phyloP scores from a whole-genome alignment of 2,797 vertebrate genomes.

The Microchirus variegatus region DNA sequence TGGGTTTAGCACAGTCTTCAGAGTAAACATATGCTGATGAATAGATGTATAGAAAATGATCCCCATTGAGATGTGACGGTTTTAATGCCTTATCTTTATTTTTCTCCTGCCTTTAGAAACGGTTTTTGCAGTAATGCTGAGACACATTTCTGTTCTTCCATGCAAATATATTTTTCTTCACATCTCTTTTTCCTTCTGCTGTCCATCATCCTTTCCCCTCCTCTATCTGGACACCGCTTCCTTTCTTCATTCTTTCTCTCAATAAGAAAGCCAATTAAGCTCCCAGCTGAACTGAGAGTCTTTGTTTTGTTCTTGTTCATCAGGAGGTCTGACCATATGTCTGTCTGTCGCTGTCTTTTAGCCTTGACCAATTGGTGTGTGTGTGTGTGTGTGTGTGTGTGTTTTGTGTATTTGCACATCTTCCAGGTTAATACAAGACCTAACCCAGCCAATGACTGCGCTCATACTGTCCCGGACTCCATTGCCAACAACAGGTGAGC shows the following conservation, averaged over 20 bases:
- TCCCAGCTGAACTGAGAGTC: constrained; percentile 79
- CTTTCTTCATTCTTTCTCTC: constrained; percentile 43
- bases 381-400: background rate
- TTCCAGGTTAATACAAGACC: constrained; percentile 94
- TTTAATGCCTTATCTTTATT: constrained; percentile 5
- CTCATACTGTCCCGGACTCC: constrained; percentile 82
- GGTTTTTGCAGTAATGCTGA: background rate
- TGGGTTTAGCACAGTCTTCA: constrained; percentile 49
- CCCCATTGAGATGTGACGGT: background rate
- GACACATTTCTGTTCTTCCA: background rate
- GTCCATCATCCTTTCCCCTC: constrained; percentile 12
- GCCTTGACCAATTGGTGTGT: constrained; percentile 46
- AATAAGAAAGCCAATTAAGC: constrained; percentile 86
- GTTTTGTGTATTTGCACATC: constrained; percentile 9
- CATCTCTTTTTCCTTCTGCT: no score
- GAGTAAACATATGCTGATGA: constrained; percentile 57
- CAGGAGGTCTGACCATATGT: constrained; percentile 67
- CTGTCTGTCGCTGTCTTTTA: constrained; percentile 56
- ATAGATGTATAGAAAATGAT: constrained; percentile 33
- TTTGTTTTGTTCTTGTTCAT: constrained; percentile 81
- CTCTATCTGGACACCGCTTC: constrained; percentile 28
- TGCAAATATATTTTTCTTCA: constrained; percentile 24
- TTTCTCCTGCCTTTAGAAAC: background rate
- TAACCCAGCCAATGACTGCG: constrained; percentile 86
- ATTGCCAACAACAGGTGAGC: constrained; percentile 94